A percentile compares a stretch with the other conserved stretches of the same genome.
Evolutionary conservation across 2,797 vertebrate genomes (phyloP).

Genomic region (Coregonus suidteri): DNA sequence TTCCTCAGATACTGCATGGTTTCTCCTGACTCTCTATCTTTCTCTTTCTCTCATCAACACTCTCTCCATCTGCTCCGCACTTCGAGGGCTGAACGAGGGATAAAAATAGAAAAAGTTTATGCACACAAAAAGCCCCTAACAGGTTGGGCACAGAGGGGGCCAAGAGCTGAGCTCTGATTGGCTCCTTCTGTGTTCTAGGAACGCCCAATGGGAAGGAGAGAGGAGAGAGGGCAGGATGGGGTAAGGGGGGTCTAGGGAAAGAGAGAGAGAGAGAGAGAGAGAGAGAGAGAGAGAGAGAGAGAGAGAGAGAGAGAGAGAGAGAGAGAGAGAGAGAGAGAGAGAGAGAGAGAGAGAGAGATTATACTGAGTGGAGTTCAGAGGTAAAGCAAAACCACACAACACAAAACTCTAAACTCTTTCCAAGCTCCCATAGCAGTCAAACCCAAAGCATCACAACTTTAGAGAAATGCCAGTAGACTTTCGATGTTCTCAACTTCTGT

Average conservation of each 20-base stretch:
- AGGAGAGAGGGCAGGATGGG: constrained; percentile 45
- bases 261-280: not conserved
- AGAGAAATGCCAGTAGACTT: not conserved
- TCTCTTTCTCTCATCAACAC: constrained; percentile 48
- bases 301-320: not conserved
- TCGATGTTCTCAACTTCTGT: not conserved
- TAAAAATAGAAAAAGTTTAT: constrained; percentile 59
- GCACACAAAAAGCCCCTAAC: constrained; percentile 71
- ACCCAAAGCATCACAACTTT: not conserved
- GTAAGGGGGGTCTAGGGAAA: constrained; percentile 38
- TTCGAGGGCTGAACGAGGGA: constrained; percentile 74
- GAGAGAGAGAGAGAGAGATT: not conserved
- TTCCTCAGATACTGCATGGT: constrained; percentile 73
- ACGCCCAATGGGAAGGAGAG: constrained; percentile 69
- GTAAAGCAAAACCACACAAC: constrained; percentile 2
- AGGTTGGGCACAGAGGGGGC: constrained; percentile 67
- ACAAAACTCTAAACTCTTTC: not conserved
- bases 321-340: not conserved
- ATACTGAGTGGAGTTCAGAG: not conserved
- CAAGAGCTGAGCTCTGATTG: constrained; percentile 68
- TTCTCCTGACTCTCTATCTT: constrained; percentile 53
- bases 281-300: not conserved
- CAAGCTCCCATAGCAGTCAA: not conserved
- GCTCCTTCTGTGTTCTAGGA: constrained; percentile 51
- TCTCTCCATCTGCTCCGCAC: constrained; percentile 65